Base-by-base conservation (phyloP, 2,888 invertebrate species). In the Aphidoletes aphidimyza region DNA sequence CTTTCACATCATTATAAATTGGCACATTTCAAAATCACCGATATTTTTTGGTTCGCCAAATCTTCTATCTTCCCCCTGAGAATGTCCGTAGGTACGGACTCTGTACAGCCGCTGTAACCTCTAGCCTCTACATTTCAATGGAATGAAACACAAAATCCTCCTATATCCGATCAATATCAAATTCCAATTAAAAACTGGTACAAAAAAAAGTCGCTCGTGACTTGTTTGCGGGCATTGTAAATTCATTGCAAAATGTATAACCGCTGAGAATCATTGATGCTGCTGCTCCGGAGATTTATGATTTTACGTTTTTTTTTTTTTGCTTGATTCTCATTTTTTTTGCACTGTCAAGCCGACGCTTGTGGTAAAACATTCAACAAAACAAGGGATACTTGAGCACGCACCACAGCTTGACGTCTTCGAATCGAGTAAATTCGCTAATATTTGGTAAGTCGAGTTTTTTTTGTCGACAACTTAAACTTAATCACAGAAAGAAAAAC, bases 131-230 rank as follows among this genome's bases (percentile, higher is more conserved):
- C 54, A 22, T 54, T 54, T 54, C 54, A 54, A 54, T 54, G 14
- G 54, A 47, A 11, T 5, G 17, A 19, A 8, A 54, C n/a, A 30
- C 14, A 69, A 30, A 69, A 54, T 22, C 19, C 3, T 47, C 17
- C 1, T 34, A 69, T 69, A 81, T 81, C 81, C n/a, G 81, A 81
- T 81, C 81, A 37, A 81, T 81, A 81, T 81, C 81, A 81, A 81
- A 81, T 81, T 81, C 81, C 81, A 81, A 81, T 81, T 81, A 37
- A 81, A 81, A 81, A 81, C 36, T 81, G 81, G 37, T 37, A n/a
- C 9, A 81, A 11, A n/a, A 8, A 37, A n/a, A n/a, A n/a, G 37
- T 81, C 37, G 26, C n/a, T 81, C 37, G 81, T 37, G 39, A 19
- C 34, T 14, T 69, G 3, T 14, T 9, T 22, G 17, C 26, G 59